Conservation (phyloP, 2,113 vertebrate species). For the Columbina picui region DNA sequence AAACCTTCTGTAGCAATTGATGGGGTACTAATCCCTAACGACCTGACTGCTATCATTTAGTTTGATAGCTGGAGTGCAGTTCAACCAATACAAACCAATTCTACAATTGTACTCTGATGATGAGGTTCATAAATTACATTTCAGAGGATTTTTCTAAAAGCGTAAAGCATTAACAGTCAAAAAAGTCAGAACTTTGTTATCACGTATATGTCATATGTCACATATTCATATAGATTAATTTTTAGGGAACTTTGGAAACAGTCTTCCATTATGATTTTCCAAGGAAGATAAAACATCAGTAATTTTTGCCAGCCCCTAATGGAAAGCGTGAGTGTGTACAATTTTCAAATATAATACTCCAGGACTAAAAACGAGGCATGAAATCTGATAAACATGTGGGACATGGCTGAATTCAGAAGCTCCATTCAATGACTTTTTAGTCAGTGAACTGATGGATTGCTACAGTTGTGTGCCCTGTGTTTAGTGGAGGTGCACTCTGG, state of each 20-base stretch:
- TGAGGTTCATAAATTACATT: not conserved
- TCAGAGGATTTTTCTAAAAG: not conserved
- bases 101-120: not conserved
- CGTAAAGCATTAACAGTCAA: not conserved
- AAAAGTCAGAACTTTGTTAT: not conserved
- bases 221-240: not conserved
- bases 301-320: not conserved
- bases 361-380: not conserved
- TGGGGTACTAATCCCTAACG: not conserved
- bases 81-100: not conserved
- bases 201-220: not conserved
- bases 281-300: not conserved
- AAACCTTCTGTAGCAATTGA: not conserved
- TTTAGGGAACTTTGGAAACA: not conserved
- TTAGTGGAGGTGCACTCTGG: not conserved
- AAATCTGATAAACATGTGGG: not conserved
- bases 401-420: not conserved
- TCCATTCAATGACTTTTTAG: not conserved
- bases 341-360: not conserved
- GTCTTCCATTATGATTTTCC: not conserved
- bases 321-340: not conserved
- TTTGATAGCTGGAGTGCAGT: not conserved
- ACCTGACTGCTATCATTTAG: not conserved
- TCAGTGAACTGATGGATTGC: not conserved
- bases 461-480: not conserved